Base-by-base conservation (phyloP, 2,113 vertebrate species). In the Mus pahari region DNA sequence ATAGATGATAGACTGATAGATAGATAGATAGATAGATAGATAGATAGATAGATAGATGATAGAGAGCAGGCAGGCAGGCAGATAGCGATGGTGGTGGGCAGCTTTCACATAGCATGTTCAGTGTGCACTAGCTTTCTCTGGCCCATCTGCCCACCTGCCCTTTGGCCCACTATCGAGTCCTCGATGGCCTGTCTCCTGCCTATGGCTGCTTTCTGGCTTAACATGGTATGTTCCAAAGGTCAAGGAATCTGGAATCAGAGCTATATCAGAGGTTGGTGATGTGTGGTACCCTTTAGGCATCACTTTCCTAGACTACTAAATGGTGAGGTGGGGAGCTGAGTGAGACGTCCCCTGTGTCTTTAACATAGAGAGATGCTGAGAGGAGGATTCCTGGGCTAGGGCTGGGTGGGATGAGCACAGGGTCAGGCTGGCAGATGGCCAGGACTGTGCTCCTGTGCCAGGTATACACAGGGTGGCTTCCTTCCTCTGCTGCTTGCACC, bases 71-170 rank as follows among this genome's bases (percentile, higher is more conserved):
- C 1, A 68, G 33, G 68, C 64, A 66, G 64, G 12, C 9, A 66
- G 31, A 33, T 14, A 71, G 13, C 4, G n/a, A 62, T 62, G 12
- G 28, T 16, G 48, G 16, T 3, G 0, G 19, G 50, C 16, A 48
- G 64, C 58, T 5, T 48, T 5, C 8, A 14, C 22, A 4, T 0
- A 1, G 42, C 19, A 0, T 0, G 14, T 50, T 55, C 36, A 6
- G 31, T 1, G 2, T 12, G 2, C 0, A 14, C 0, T 0, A 68
- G 64, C 33, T 6, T 28, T 53, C 60, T 53, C 39, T 4, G 0
- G 31, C 0, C 60, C 86, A 50, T 68, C 66, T 58, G 70, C 39
- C n/a, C 17, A 6, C 77, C 42, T 58, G 45, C 31, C 36, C 55
- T 4, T 50, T 48, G 66, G 24, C 86, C 68, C 14, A 0, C 22